These are phyloP conservation scores for Dendroctonus ponderosae DNA, from an alignment of 1,140 invertebrate genomes.

Conservation along the genomic window DNA sequence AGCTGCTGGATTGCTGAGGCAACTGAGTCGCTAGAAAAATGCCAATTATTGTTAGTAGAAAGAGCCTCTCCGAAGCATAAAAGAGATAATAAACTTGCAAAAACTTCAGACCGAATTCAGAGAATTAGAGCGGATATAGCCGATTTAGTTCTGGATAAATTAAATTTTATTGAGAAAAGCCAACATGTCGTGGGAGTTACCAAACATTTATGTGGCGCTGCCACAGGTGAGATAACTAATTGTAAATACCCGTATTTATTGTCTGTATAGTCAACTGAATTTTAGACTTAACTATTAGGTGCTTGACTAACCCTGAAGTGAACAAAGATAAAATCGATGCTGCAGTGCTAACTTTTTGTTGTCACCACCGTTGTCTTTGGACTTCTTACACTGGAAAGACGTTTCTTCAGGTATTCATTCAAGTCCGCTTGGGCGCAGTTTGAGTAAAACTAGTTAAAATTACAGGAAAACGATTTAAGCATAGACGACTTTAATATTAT, in stretches of 20 bases:
- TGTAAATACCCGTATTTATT: slow-evolving; percentile 6
- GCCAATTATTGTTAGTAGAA: slow-evolving; percentile 71
- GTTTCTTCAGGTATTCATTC: slow-evolving; percentile 55
- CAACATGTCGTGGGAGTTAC: slow-evolving; percentile 67
- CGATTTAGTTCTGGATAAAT: slow-evolving; percentile 64
- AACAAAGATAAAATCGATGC: slow-evolving; percentile 55
- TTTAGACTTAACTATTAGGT: slow-evolving; percentile 70
- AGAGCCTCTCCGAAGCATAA: slow-evolving; percentile 77
- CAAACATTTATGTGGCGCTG: slow-evolving; percentile 84
- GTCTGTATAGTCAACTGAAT: slow-evolving; percentile 28
- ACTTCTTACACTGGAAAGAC: slow-evolving; percentile 66
- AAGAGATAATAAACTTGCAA: slow-evolving; percentile 68
- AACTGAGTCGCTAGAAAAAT: slow-evolving; percentile 52
- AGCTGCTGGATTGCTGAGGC: slow-evolving; percentile 71
- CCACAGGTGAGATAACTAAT: slow-evolving; percentile 62
- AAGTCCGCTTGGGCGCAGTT: too few relatives aligned
- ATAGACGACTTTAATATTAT: slow-evolving; percentile 71
- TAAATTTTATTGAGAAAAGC: slow-evolving; percentile 55
- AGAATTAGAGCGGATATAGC: slow-evolving; percentile 72
- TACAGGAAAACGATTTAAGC: slow-evolving; percentile 58
- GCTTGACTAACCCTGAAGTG: slow-evolving; percentile 55
- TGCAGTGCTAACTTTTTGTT: slow-evolving; percentile 77
- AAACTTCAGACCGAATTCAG: slow-evolving; percentile 53
- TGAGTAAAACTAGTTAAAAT: slow-evolving; percentile 10
- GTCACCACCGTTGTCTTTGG: slow-evolving; percentile 81